phyloP scores from a whole-genome alignment of 2,797 vertebrate species.

The Fistularia tabacaria region DNA sequence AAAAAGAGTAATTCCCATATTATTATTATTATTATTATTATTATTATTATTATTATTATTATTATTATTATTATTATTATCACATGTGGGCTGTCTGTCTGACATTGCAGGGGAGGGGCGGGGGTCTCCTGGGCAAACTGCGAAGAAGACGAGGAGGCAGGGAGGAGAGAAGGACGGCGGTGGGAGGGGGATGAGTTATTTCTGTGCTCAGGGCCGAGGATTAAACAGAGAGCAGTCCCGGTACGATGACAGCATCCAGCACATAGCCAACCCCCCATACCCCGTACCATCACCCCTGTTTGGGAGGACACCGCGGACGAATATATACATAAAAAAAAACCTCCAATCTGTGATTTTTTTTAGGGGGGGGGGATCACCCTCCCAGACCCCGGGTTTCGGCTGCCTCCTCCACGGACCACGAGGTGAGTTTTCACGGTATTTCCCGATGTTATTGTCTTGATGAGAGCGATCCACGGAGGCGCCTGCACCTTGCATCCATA shows the following conservation, averaged over 20 bases:
- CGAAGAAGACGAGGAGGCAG: constrained; percentile 46
- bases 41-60: not conserved
- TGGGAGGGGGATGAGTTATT: constrained; percentile 57
- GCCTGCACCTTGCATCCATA: constrained; percentile 57
- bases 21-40: not conserved
- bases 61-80: not conserved
- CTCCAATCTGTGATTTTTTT: constrained; percentile 9
- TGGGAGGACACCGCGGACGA: constrained; percentile 43
- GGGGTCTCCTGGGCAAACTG: constrained; percentile 51
- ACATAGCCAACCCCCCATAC: constrained; percentile 51
- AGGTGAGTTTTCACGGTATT: constrained; percentile 71
- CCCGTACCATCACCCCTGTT: constrained; percentile 46
- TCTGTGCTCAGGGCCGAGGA: constrained; percentile 73
- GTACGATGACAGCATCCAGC: constrained; percentile 77
- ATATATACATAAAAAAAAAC: too few species aligned
- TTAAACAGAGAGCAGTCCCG: constrained; percentile 70
- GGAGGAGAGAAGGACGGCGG: constrained; percentile 27
- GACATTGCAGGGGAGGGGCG: constrained; percentile 55
- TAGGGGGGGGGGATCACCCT: constrained; percentile 12
- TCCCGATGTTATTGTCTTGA: constrained; percentile 54
- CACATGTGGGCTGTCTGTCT: constrained; percentile 16
- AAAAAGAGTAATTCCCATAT: not conserved
- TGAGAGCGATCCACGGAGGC: constrained; percentile 10
- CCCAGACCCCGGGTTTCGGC: constrained; percentile 32
- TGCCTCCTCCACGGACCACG: constrained; percentile 62